Evolutionary conservation across 2,113 vertebrate species (phyloP).

Genomic region (Hemibagrus wyckioides): DNA sequence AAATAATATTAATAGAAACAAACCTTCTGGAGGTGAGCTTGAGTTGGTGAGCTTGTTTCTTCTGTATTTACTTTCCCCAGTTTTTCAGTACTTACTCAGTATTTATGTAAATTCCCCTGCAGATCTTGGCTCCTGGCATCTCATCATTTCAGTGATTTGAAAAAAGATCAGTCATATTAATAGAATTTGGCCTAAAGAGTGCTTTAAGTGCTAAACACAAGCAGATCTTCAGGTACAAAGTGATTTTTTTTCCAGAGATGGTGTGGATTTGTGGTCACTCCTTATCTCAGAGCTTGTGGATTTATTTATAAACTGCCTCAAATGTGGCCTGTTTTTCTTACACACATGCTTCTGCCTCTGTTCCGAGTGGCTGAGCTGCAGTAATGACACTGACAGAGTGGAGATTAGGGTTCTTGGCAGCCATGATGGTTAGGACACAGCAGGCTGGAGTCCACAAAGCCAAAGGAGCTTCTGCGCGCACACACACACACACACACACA

Average conservation of each 20-base stretch:
- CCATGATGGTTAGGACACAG: conserved; percentile 27
- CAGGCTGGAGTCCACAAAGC: conserved; percentile 23
- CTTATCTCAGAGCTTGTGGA: neutral
- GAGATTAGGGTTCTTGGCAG: conserved; percentile 31
- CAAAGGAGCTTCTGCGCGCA: neutral
- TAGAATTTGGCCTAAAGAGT: neutral
- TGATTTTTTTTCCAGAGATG: neutral
- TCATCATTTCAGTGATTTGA: neutral
- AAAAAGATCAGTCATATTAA: neutral
- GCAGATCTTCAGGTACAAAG: neutral
- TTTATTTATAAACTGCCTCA: neutral
- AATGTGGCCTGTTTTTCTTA: neutral
- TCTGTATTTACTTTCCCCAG: neutral
- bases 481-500: conserved; percentile 5
- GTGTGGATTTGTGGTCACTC: neutral
- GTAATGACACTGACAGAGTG: conserved; percentile 35
- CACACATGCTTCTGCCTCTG: conserved; percentile 14
- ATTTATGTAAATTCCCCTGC: neutral
- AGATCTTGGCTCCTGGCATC: neutral
- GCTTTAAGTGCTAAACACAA: neutral
- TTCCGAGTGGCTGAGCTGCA: conserved; percentile 26
- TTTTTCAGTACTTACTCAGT: neutral
- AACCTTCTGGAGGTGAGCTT: neutral
- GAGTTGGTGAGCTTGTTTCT: neutral
- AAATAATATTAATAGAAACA: neutral